Evolutionary conservation across 2,797 vertebrate genomes (phyloP).

Genomic region (Ciconia nigra): DNA sequence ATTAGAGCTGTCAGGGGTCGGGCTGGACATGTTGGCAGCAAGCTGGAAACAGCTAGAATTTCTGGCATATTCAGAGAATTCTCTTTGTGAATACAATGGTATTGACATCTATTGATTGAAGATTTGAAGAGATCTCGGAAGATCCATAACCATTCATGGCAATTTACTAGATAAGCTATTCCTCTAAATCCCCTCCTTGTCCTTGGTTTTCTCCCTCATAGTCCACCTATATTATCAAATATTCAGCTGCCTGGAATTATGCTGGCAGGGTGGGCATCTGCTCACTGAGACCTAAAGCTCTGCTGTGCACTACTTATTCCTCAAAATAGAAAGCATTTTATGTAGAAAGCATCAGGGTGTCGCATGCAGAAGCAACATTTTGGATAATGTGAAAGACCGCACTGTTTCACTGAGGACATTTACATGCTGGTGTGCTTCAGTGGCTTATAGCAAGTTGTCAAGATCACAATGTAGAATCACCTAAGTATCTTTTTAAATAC

Average conservation of each 20-base stretch:
- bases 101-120: not conserved
- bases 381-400: not conserved
- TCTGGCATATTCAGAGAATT: not conserved
- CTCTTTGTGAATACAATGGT: not conserved
- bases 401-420: not conserved
- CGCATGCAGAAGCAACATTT: not conserved
- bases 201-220: not conserved
- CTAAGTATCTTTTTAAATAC: not conserved
- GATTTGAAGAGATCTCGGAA: not conserved
- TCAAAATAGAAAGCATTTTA: not conserved
- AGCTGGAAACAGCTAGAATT: not conserved
- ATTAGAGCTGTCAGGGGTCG: not conserved
- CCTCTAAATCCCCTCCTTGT: not conserved
- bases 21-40: not conserved
- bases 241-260: not conserved
- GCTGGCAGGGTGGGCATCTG: not conserved
- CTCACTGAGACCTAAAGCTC: not conserved
- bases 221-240: not conserved
- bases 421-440: not conserved
- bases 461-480: not conserved
- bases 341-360: not conserved
- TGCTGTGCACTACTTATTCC: not conserved
- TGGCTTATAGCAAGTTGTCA: not conserved
- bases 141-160: not conserved
- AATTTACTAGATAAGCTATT: not conserved